Conservation (phyloP, 2,888 invertebrate genomes). For the Salticus scenicus region DNA sequence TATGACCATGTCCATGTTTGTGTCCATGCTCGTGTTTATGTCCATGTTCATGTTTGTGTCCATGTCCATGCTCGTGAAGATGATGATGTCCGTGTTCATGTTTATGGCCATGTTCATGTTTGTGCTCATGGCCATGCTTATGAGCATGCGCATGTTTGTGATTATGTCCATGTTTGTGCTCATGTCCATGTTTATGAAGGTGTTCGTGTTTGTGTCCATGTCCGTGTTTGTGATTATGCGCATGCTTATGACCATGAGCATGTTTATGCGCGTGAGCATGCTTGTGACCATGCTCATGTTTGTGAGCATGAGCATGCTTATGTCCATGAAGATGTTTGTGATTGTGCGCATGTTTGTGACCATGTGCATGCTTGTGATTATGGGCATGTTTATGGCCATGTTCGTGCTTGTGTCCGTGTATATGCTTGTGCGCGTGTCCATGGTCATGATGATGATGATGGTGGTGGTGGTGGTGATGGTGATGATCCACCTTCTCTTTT, state of each 20-base stretch:
- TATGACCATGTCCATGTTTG: slow-evolving; percentile 46
- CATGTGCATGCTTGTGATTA: slow-evolving; percentile 47
- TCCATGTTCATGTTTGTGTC: too few relatives aligned
- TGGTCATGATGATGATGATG: slow-evolving; percentile 62
- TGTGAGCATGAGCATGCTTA: slow-evolving; percentile 43
- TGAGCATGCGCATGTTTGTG: slow-evolving; percentile 50
- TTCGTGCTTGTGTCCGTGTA: slow-evolving; percentile 43
- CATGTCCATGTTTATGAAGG: too few relatives aligned
- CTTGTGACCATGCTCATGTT: slow-evolving; percentile 48
- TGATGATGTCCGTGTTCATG: slow-evolving; percentile 46
- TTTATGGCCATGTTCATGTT: too few relatives aligned
- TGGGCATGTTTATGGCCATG: slow-evolving; percentile 55
- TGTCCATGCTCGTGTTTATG: slow-evolving; percentile 44
- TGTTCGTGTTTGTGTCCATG: too few relatives aligned
- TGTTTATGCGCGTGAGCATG: slow-evolving; percentile 51
- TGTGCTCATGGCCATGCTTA: too few relatives aligned
- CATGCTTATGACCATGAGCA: slow-evolving; percentile 46
- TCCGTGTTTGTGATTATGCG: slow-evolving; percentile 45
- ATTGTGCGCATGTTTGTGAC: slow-evolving; percentile 51
- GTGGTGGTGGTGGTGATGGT: slow-evolving; percentile 54
- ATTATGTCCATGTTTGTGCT: slow-evolving; percentile 34
- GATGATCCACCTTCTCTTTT: slow-evolving; percentile 59
- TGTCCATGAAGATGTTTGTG: slow-evolving; percentile 49
- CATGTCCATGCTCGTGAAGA: too few relatives aligned
- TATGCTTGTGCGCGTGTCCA: slow-evolving; percentile 52